Base-by-base conservation (phyloP, 2,888 invertebrate species). In the Orchesella flavescens region DNA sequence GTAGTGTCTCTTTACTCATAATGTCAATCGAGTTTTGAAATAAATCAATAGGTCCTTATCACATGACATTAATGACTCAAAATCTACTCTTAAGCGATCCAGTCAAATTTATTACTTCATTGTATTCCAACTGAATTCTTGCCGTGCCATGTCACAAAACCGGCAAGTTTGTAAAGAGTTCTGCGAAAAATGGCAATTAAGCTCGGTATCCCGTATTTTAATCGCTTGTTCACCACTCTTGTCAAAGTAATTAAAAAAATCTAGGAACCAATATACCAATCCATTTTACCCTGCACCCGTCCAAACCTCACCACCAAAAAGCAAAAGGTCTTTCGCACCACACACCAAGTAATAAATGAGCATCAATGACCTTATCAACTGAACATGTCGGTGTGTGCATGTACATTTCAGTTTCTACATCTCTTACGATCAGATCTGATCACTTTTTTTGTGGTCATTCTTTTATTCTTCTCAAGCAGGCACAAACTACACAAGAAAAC, bases 301-400 rank as follows among this genome's bases (percentile, higher is more conserved):
- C n/a, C n/a, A 65, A 49, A 75, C 34, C 2, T 49, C 65, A n/a
- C 12, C 19, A 53, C 15, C 19, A 1, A 55, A 17, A 44, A 43
- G 55, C 12, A 7, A 34, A 34, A 49, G 49, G 59, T 59, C 23
- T 21, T 65, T 44, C 55, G 4, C 15, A 68, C 43, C 15, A 59
- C 17, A 55, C 76, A 61, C 59, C 61, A 12, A 17, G 4, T 13
- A 34, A 46, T 46, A 46, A 19, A n/a, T 55, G 65, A 72, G 57
- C 72, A 79, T 63, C 72, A 72, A 79, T 79, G 79, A 79, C 72
- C 79, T 72, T 72, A 63, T 79, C 65, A 77, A 49, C 23, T 49
- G 23, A 21, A 65, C 17, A 74, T 46, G 12, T 17, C 12, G 21
- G 46, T 69, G 68, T n/a, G n/a, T n/a, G 69, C 69, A 53, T 21